A percentile compares a stretch with the other conserved stretches of the same genome.
phyloP scores from a whole-genome alignment of 2,797 vertebrate species.

The Limnodromus scolopaceus region DNA sequence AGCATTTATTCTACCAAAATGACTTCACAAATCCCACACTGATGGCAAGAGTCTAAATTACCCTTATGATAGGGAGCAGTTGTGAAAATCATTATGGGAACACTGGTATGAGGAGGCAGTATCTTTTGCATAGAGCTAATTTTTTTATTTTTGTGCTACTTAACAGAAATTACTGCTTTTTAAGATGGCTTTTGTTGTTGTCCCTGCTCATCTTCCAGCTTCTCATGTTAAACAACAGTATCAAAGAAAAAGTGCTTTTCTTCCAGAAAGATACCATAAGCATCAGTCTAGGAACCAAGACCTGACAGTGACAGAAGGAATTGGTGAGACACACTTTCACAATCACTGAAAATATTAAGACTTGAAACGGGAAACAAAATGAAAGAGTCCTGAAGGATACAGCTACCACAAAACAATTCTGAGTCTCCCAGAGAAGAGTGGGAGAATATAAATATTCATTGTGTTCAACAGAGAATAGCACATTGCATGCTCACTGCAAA shows the following conservation, averaged over 20 bases:
- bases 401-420: slow-evolving; percentile 15
- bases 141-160: neutral
- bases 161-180: neutral
- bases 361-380: slow-evolving; percentile 35
- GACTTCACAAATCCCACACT: slow-evolving; percentile 39
- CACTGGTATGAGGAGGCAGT: neutral
- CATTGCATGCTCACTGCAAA: slow-evolving; percentile 28
- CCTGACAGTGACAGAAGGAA: neutral
- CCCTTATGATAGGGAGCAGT: slow-evolving; percentile 34
- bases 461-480: slow-evolving; percentile 37
- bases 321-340: neutral
- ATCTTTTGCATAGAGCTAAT: neutral
- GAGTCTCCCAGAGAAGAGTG: slow-evolving; percentile 4
- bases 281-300: neutral
- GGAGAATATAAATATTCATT: slow-evolving; percentile 73
- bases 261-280: neutral
- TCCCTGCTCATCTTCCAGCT: neutral
- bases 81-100: slow-evolving; percentile 19
- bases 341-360: slow-evolving; percentile 24
- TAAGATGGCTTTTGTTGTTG: neutral
- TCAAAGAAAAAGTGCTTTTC: neutral
- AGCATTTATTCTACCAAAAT: slow-evolving; percentile 47
- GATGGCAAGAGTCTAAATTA: slow-evolving; percentile 62
- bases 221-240: neutral
- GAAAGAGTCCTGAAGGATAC: slow-evolving; percentile 16